Conservation (phyloP, 2,113 vertebrate species). For the Pipa parva region DNA sequence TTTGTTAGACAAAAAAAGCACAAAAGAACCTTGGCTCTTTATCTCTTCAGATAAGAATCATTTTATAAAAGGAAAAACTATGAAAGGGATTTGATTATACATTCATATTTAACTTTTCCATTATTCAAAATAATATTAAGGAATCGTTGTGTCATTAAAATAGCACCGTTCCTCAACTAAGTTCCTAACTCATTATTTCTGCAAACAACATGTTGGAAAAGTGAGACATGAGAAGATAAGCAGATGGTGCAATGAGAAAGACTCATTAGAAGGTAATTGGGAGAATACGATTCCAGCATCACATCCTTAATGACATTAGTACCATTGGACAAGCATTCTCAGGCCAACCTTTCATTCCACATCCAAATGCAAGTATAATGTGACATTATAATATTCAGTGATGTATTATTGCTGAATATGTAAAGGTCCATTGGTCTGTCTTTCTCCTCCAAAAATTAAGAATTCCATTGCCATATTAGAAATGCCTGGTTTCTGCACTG, state of each 20-base stretch:
- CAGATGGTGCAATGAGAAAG: slow-evolving; percentile 22
- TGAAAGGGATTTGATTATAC: too few species aligned
- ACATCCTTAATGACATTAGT: slow-evolving; percentile 22
- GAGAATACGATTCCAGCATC: slow-evolving; percentile 12
- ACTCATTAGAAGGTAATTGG: slow-evolving; percentile 29
- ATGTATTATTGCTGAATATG: neutral
- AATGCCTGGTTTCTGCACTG: too few species aligned
- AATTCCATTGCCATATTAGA: too few species aligned
- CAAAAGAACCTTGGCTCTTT: too few species aligned
- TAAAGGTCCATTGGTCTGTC: slow-evolving; percentile 1
- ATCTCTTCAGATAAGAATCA: too few species aligned
- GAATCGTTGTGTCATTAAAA: neutral
- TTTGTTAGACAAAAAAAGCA: too few species aligned
- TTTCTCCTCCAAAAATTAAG: too few species aligned
- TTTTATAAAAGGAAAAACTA: too few species aligned
- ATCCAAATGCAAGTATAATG: neutral
- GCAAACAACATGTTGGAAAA: slow-evolving; percentile 8
- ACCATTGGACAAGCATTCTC: slow-evolving; percentile 17
- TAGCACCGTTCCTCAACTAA: neutral
- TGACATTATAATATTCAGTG: slow-evolving; percentile 20
- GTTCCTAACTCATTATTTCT: slow-evolving; percentile 29
- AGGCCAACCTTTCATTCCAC: slow-evolving; percentile 2
- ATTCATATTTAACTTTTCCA: too few species aligned
- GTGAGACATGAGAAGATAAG: slow-evolving; percentile 12
- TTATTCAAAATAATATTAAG: too few species aligned